Evolutionary conservation across 1,140 invertebrate genomes (phyloP).

Genomic region (Forficula auricularia): DNA sequence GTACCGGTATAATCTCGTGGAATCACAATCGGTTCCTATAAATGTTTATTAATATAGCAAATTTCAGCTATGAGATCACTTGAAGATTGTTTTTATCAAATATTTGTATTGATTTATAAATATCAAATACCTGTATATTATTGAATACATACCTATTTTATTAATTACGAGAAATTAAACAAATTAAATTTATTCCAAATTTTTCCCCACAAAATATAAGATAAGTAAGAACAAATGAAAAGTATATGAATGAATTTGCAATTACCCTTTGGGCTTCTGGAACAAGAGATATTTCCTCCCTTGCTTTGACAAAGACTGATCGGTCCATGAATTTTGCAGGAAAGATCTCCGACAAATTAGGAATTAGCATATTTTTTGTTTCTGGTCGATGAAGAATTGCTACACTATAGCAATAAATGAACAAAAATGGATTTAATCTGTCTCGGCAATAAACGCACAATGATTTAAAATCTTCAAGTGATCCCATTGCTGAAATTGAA

Average conservation of each 20-base stretch:
- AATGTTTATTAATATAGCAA: not conserved
- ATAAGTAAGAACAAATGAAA: too few species aligned
- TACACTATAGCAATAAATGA: constrained; percentile 57
- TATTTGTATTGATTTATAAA: too few species aligned
- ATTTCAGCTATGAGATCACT: too few species aligned
- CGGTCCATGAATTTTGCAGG: constrained; percentile 62
- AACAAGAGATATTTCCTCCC: constrained; percentile 47
- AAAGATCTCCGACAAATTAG: constrained; percentile 51
- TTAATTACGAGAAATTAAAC: too few species aligned
- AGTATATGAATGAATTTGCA: too few species aligned
- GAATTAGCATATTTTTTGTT: constrained; percentile 48
- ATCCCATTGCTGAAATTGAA: constrained; percentile 37
- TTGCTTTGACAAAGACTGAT: constrained; percentile 42
- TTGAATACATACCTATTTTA: too few species aligned
- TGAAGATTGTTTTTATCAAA: too few species aligned
- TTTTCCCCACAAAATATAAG: too few species aligned
- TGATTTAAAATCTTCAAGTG: constrained; percentile 49
- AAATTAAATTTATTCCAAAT: too few species aligned
- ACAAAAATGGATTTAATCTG: constrained; percentile 55
- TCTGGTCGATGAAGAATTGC: constrained; percentile 55
- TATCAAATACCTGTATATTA: too few species aligned
- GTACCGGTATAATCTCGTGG: constrained; percentile 12
- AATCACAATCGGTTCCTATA: not conserved
- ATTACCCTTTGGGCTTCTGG: constrained; percentile 40
- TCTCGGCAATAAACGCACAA: constrained; percentile 51